These are phyloP conservation scores for Myotis myotis DNA, from an alignment of 2,797 vertebrate genomes.

Conservation along the genomic window DNA sequence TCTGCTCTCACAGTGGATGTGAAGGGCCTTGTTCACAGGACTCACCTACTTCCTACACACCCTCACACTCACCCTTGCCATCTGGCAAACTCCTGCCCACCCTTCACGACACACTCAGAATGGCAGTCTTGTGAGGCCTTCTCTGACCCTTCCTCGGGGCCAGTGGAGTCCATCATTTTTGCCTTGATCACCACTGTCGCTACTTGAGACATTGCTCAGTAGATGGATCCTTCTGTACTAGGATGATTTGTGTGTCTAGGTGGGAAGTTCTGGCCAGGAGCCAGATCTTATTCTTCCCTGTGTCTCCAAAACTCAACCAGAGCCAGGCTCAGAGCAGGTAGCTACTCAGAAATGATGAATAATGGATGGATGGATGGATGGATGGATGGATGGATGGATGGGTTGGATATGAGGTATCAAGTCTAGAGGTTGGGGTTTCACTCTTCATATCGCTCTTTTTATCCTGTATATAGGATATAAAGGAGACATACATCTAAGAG, in stretches of 20 bases:
- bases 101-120: not conserved
- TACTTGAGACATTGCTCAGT: not conserved
- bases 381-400: not conserved
- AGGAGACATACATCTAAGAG: not conserved
- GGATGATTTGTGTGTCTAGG: not conserved
- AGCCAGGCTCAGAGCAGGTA: not conserved
- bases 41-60: not conserved
- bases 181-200: not conserved
- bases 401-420: not conserved
- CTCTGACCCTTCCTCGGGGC: not conserved
- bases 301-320: not conserved
- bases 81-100: not conserved
- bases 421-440: not conserved
- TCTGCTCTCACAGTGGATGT: not conserved
- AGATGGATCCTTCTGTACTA: no score
- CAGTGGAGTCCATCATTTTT: not conserved
- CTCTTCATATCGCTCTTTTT: not conserved
- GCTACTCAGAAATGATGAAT: not conserved
- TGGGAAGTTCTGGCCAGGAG: not conserved
- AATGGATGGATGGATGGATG: not conserved
- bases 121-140: not conserved
- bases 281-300: not conserved
- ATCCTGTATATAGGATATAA: not conserved
- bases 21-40: not conserved
- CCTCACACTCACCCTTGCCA: not conserved